phyloP scores from a whole-genome alignment of 2,888 invertebrate genomes.

The Eupeodes latifasciatus region DNA sequence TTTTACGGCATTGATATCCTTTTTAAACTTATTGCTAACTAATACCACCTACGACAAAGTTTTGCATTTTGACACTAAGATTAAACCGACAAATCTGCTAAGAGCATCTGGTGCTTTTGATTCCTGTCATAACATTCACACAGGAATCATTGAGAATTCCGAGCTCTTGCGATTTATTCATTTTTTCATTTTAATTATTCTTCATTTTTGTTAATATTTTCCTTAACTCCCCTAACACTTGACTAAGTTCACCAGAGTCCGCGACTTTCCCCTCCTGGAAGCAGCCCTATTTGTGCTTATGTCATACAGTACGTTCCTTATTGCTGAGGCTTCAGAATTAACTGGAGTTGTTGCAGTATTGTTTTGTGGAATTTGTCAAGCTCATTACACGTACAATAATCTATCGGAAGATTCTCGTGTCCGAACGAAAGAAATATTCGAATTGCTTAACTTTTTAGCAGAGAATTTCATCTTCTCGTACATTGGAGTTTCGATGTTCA shows the following conservation, averaged over 20 bases:
- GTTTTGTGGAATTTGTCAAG: slow-evolving; percentile 99
- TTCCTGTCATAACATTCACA: no score
- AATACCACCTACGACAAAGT: no score
- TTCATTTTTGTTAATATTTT: slow-evolving; percentile 51
- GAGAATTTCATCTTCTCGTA: slow-evolving; percentile 99
- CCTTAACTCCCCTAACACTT: slow-evolving; percentile 86
- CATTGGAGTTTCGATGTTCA: slow-evolving; percentile 99
- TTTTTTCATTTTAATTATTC: not conserved
- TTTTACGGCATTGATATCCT: slow-evolving; percentile 96
- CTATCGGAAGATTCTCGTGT: slow-evolving; percentile 93
- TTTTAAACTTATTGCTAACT: slow-evolving; percentile 83
- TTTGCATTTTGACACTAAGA: no score
- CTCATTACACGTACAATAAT: slow-evolving; percentile 99
- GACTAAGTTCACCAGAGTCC: slow-evolving; percentile 97
- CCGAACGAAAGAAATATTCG: slow-evolving; percentile 96
- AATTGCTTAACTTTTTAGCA: slow-evolving; percentile 96
- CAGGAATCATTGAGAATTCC: not conserved
- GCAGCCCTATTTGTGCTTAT: slow-evolving; percentile 98
- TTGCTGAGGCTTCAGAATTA: slow-evolving; percentile 97
- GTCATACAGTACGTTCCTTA: slow-evolving; percentile 98
- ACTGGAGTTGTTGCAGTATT: slow-evolving; percentile 98
- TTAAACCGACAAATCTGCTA: no score
- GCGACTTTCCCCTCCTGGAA: slow-evolving; percentile 97
- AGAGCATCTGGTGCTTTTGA: no score
- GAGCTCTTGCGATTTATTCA: no score